Base-by-base conservation (phyloP, 2,888 invertebrate species). In the Agonopterix arenella region DNA sequence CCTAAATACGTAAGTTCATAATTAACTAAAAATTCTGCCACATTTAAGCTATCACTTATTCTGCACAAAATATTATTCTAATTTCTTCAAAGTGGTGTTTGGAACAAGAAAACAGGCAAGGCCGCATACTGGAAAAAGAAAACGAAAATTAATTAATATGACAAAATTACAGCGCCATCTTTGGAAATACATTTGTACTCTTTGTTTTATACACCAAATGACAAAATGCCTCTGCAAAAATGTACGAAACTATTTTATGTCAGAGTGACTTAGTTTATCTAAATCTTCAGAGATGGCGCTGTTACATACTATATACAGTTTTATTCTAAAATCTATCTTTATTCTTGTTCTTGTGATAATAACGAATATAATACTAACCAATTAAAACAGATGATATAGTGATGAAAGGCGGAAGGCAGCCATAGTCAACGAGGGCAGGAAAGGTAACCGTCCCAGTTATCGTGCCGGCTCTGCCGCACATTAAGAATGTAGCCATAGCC, bases 381-480 rank as follows among this genome's bases (percentile, higher is more conserved):
- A 91, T 63, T 59, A 93, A 84, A 16, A 92, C 91, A 5, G 83
- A 66, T 7, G 92, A 92, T 50, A 95, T 91, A 70, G 93, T 91
- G 48, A 93, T 72, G 69, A 95, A 95, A 2, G 95, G 94, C 13
- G 94, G 93, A 36, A 92, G 76, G 64, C 95, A 95, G 40, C 94
- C 94, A 28, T 90, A 82, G 58, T 90, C 78, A 44, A 95, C 84
- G 46, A 95, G 86, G 18, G 92, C 82, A 0, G 95, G 95, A 66
- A 95, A 95, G 2, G 92, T 68, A 45, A 95, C 76, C 57, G 95
- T 94, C 4, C 95, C 95, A 2, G 91, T 75, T 42, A 94, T 90
- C 5, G 95, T 93, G 5, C 95, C 95, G 10, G 92, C 63, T 41
- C 95, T 88, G 1, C 94, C 95, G 46, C 86, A 84, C 93, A 94